A percentile compares a stretch with the other conserved stretches of the same genome.
Conservation (phyloP, 2,113 vertebrate species). For the Amblyopsis rosae region DNA sequence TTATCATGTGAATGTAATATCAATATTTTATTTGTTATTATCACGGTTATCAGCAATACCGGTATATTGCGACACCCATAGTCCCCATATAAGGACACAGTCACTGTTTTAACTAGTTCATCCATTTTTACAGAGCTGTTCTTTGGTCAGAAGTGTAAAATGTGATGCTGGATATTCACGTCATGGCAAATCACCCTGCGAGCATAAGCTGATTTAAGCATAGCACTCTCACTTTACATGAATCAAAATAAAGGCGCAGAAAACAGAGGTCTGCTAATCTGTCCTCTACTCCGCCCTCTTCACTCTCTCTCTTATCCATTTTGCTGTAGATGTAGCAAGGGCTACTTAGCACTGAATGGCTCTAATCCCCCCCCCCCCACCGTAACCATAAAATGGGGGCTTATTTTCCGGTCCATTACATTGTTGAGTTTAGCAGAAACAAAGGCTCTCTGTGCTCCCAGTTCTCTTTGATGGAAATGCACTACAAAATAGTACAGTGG, state of each 20-base stretch:
- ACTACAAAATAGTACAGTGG: conserved; percentile 32
- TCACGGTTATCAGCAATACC: no score
- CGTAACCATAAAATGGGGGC: conserved; percentile 45
- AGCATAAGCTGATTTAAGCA: background rate
- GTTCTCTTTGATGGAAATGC: conserved; percentile 32
- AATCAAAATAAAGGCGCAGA: conserved; percentile 47
- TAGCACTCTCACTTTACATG: conserved; percentile 18
- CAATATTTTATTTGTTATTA: no score
- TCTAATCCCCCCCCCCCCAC: conserved; percentile 46
- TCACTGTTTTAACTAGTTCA: no score
- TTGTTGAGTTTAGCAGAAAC: conserved; percentile 50
- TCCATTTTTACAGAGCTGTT: no score
- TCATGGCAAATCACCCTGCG: background rate
- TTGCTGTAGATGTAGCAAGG: conserved; percentile 17
- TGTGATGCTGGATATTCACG: no score
- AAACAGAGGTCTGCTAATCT: conserved; percentile 27
- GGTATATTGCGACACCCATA: no score
- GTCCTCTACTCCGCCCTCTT: conserved; percentile 25
- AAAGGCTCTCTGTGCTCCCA: conserved; percentile 42
- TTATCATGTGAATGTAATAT: no score
- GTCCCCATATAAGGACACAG: no score
- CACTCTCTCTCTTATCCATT: conserved; percentile 7
- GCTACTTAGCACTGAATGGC: conserved; percentile 69
- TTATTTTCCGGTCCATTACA: conserved; percentile 75
- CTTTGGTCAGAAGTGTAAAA: no score